Conservation (phyloP, 2,797 vertebrate species). For the Xiphophorus birchmanni region DNA sequence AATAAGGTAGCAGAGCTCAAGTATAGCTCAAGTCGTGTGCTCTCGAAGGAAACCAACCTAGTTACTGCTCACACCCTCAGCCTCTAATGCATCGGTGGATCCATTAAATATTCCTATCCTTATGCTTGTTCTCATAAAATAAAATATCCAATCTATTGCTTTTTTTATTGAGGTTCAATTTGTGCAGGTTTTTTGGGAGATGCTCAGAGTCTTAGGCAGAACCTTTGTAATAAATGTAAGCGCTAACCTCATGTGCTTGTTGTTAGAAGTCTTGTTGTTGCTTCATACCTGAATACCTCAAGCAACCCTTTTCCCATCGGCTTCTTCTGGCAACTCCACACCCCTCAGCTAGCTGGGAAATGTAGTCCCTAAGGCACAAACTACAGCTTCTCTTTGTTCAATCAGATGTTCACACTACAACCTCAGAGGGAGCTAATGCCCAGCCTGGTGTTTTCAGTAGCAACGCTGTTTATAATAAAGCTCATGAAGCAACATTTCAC, state of each 20-base stretch:
- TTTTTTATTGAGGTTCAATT: not conserved
- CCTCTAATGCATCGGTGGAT: not conserved
- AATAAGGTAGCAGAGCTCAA: slow-evolving; percentile 54
- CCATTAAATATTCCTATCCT: not conserved
- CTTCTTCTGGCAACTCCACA: slow-evolving; percentile 20
- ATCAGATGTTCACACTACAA: not conserved
- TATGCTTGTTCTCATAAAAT: not conserved
- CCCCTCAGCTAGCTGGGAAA: slow-evolving; percentile 32
- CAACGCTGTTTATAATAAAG: slow-evolving; percentile 7
- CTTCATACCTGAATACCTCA: slow-evolving; percentile 31
- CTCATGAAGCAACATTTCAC: slow-evolving; percentile 14
- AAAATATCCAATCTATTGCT: not conserved
- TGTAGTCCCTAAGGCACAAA: slow-evolving; percentile 29
- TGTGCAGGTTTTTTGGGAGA: not conserved
- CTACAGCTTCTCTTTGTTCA: slow-evolving; percentile 23
- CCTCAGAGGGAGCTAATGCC: slow-evolving; percentile 1
- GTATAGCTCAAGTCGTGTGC: slow-evolving; percentile 13
- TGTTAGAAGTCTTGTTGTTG: slow-evolving; percentile 23
- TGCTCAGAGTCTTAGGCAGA: not conserved
- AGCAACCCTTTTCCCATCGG: slow-evolving; percentile 32
- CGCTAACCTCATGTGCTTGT: slow-evolving; percentile 1
- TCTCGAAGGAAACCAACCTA: slow-evolving; percentile 4
- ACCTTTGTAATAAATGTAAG: not conserved
- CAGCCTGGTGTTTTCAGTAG: slow-evolving; percentile 15
- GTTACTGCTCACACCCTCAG: slow-evolving; percentile 1